phyloP scores from a whole-genome alignment of 2,113 vertebrate species.

The Hippocampus abdominalis region DNA sequence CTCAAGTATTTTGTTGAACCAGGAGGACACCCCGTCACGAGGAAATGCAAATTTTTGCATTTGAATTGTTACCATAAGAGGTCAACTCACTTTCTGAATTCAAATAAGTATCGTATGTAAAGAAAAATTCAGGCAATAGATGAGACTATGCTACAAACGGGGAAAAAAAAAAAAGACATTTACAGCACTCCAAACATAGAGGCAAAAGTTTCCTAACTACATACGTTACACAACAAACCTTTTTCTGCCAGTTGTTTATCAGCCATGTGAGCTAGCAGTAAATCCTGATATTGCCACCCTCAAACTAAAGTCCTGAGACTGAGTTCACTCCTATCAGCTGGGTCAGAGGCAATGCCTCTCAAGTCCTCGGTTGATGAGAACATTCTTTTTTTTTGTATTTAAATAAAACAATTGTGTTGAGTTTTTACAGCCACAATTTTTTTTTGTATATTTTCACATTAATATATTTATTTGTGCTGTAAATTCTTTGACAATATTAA shows the following conservation, averaged over 20 bases:
- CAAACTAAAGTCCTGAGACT: slow-evolving; percentile 15
- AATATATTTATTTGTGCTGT: slow-evolving; percentile 76
- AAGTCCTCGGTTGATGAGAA: slow-evolving; percentile 34
- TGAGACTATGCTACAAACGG: background rate
- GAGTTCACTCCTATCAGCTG: slow-evolving; percentile 15
- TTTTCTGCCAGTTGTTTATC: slow-evolving; percentile 4
- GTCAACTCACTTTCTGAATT: background rate
- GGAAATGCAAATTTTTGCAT: background rate
- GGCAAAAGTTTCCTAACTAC: background rate
- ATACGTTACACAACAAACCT: background rate
- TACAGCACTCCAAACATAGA: background rate
- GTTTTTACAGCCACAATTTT: slow-evolving; percentile 58
- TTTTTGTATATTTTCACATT: slow-evolving; percentile 73
- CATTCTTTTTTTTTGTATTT: slow-evolving; percentile 63
- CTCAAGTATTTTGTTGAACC: background rate
- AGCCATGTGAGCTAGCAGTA: slow-evolving; percentile 10
- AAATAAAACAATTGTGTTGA: slow-evolving; percentile 42
- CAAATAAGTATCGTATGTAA: background rate
- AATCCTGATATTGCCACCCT: slow-evolving; percentile 6
- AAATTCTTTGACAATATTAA: slow-evolving; percentile 64
- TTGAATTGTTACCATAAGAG: slow-evolving; percentile 2
- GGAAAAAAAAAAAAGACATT: background rate
- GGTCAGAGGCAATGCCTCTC: slow-evolving; percentile 1
- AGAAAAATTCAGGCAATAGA: background rate
- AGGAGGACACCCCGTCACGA: background rate